A percentile compares a stretch with the other conserved stretches of the same genome.
Conservation (phyloP, 2,797 vertebrate genomes). For the Sphaeramia orbicularis region DNA sequence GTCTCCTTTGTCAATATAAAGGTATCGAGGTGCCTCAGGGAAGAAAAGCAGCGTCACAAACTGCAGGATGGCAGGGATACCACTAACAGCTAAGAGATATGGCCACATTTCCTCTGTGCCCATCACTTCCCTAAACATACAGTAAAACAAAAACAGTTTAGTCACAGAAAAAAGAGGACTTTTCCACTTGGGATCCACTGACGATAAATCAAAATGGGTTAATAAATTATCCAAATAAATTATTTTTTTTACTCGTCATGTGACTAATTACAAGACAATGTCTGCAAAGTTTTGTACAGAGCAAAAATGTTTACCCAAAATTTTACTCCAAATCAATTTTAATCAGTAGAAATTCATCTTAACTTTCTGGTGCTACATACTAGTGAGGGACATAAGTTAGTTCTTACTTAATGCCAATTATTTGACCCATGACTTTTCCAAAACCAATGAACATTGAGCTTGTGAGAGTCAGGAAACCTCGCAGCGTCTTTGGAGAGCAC, state of each 20-base stretch:
- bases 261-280: conserved; percentile 1
- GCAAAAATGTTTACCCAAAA: too few species aligned
- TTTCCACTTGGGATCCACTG: background rate
- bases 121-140: conserved; percentile 80
- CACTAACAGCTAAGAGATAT: conserved; percentile 76
- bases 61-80: conserved; percentile 81
- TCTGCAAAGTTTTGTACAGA: background rate
- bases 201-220: background rate
- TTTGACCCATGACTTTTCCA: conserved; percentile 82
- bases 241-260: background rate
- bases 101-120: conserved; percentile 85
- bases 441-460: conserved; percentile 70
- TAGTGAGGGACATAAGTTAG: background rate
- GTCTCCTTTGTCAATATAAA: conserved; percentile 87
- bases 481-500: conserved; percentile 80
- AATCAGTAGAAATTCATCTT: background rate
- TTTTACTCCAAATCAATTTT: too few species aligned
- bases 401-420: conserved; percentile 81
- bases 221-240: background rate
- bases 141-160: too few species aligned
- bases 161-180: background rate
- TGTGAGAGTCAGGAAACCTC: conserved; percentile 82
- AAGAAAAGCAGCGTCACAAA: conserved; percentile 81
- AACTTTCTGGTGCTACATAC: background rate
- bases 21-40: conserved; percentile 86